These are phyloP conservation scores for Nemotelus nigrinus DNA, from an alignment of 2,888 invertebrate species.

Conservation along the genomic window DNA sequence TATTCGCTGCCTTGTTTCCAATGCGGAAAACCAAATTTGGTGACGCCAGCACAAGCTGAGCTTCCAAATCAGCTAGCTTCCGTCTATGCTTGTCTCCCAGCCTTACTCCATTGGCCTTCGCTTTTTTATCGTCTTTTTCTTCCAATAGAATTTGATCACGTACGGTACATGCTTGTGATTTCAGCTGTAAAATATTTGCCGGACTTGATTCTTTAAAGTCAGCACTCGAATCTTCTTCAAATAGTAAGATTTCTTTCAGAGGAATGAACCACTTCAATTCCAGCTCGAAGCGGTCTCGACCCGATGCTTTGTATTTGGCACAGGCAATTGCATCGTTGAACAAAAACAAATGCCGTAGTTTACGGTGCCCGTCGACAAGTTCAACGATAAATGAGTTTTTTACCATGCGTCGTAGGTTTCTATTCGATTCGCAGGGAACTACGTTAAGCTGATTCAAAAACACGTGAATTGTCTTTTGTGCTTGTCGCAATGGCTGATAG, in stretches of 20 bases:
- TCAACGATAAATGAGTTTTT: conserved; percentile 96
- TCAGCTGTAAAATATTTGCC: conserved; percentile 83
- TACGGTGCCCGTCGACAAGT: conserved; percentile 86
- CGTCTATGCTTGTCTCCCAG: conserved; percentile 86
- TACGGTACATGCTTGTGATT: conserved; percentile 86
- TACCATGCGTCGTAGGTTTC: conserved; percentile 83
- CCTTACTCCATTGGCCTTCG: conserved; percentile 63
- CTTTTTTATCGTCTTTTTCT: conserved; percentile 74
- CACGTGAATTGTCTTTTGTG: conserved; percentile 85
- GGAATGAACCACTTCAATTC: conserved; percentile 95
- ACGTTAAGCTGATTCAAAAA: conserved; percentile 93
- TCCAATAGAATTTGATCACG: conserved; percentile 86
- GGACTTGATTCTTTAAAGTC: conserved; percentile 80
- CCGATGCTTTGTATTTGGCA: conserved; percentile 91
- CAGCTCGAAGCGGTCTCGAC: conserved; percentile 88
- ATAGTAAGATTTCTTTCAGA: conserved; percentile 81
- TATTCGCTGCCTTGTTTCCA: conserved; percentile 75
- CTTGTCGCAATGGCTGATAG: conserved; percentile 80
- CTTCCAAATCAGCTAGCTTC: conserved; percentile 90
- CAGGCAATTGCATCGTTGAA: conserved; percentile 96
- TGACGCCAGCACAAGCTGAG: conserved; percentile 87
- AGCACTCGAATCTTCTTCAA: conserved; percentile 71
- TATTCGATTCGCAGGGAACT: conserved; percentile 63
- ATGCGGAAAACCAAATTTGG: conserved; percentile 89
- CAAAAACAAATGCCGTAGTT: conserved; percentile 90